phyloP scores from a whole-genome alignment of 2,113 vertebrate genomes.

The Ctenomys sociabilis region DNA sequence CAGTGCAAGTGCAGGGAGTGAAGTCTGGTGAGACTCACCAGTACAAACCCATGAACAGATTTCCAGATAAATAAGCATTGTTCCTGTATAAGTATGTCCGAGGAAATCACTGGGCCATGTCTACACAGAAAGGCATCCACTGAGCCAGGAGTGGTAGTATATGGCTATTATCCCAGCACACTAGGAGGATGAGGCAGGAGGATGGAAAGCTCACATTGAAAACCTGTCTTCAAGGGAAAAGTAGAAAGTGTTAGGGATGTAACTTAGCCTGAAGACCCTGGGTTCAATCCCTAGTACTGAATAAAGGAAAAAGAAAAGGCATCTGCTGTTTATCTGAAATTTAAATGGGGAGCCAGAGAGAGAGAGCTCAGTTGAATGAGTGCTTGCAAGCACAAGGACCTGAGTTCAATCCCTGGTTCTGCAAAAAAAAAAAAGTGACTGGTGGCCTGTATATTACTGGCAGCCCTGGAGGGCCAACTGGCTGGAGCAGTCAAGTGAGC shows the following conservation, averaged over 20 bases:
- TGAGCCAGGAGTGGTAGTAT: neutral
- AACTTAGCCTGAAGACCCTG: neutral
- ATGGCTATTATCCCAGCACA: neutral
- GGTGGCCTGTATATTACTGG: neutral
- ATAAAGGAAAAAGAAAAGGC: no score
- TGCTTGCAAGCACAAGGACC: no score
- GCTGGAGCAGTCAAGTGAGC: neutral
- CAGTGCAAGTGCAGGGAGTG: accelerated
- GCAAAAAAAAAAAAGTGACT: neutral
- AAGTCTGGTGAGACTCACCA: neutral
- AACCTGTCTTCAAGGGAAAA: neutral
- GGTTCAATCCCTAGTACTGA: neutral
- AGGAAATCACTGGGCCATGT: neutral
- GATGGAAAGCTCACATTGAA: neutral
- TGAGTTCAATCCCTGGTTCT: no score
- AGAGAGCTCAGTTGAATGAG: no score
- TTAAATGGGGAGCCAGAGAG: no score
- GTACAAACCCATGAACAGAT: neutral
- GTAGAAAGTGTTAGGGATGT: neutral
- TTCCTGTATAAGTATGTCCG: neutral
- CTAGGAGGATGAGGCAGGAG: neutral
- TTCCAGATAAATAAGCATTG: neutral
- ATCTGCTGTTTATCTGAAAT: no score
- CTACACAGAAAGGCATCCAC: neutral
- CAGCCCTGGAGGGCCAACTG: neutral